Conservation (phyloP, 1,140 invertebrate genomes). For the Eupristina koningsbergeri region DNA sequence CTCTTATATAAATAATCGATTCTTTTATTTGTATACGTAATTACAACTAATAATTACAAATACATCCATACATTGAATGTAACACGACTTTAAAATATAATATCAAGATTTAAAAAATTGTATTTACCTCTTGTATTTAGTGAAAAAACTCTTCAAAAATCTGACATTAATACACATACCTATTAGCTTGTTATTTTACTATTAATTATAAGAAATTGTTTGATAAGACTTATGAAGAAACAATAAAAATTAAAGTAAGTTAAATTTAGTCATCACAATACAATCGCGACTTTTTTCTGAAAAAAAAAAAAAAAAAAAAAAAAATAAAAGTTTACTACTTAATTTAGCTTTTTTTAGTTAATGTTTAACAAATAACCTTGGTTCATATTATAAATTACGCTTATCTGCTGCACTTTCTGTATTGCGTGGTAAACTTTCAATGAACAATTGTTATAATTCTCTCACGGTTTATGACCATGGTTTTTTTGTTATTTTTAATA, state of each 20-base stretch:
- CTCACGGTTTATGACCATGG: slow-evolving; percentile 17
- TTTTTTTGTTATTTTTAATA: not conserved
- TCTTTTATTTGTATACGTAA: too few relatives aligned
- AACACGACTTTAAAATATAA: too few relatives aligned
- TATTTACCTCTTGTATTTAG: too few relatives aligned
- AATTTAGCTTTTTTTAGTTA: not conserved
- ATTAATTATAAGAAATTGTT: not conserved
- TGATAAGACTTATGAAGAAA: not conserved
- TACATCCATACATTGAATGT: too few relatives aligned
- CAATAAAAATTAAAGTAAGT: not conserved
- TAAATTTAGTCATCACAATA: not conserved
- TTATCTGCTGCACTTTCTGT: not conserved
- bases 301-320: not conserved
- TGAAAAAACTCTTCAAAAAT: too few relatives aligned
- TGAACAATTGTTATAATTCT: slow-evolving; percentile 35
- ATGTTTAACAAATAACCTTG: slow-evolving; percentile 2
- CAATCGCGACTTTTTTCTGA: not conserved
- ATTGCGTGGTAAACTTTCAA: not conserved
- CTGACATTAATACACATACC: too few relatives aligned
- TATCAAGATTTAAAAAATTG: too few relatives aligned
- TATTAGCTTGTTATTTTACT: not conserved
- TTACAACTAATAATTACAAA: too few relatives aligned
- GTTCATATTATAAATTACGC: slow-evolving; percentile 10
- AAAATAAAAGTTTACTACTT: not conserved
- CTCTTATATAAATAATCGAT: too few relatives aligned